Evolutionary conservation across 1,140 invertebrate genomes (phyloP), one percentile per base, ranked within the genome.

Genomic region (Fopius arisanus): DNA sequence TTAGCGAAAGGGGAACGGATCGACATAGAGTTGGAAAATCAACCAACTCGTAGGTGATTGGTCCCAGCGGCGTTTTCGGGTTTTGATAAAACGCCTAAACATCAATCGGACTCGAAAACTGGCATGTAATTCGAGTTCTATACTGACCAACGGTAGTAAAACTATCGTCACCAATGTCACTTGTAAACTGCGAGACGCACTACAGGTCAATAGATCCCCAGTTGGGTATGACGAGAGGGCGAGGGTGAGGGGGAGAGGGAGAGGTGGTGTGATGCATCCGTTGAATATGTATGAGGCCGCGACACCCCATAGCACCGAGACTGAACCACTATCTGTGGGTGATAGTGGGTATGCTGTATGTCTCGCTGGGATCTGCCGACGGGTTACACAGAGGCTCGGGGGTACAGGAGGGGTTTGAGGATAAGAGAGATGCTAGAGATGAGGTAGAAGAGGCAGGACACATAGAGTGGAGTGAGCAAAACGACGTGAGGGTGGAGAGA

Each of bases 251-350:
- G 48, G 21, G 59, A 75, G 70, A 43, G 40, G 40, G 59, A 75
- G 81, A 82, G 80, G 75, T 77, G 71, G 77, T 79, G 81, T 84
- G 86, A 85, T 86, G 85, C 83, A 86, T 85, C 77, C 80, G 77
- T 79, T 88, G 86, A 88, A 87, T 88, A 88, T 88, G 87, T 86
- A 88, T 88, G 87, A 87, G 80, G 73, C 79, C 82, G 81, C 83
- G 83, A 86, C 85, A 87, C 85, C 83, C 84, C 81, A 83, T 83
- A 83, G 81, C 80, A 82, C 77, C 78, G 83, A 83, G 79, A 82
- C 81, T 80, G 81, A 85, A 86, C 80, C 81, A 81, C 86, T 87
- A 88, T 88, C 84, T 86, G 86, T 78, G 85, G 84, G 81, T 83
- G 86, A 87, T 88, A 87, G 84, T 84, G 81, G 85, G 82, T 86